Evolutionary conservation across 2,113 vertebrate genomes (phyloP), one percentile per base, ranked within the genome.

Genomic region (Poeciliopsis turrubarensis): DNA sequence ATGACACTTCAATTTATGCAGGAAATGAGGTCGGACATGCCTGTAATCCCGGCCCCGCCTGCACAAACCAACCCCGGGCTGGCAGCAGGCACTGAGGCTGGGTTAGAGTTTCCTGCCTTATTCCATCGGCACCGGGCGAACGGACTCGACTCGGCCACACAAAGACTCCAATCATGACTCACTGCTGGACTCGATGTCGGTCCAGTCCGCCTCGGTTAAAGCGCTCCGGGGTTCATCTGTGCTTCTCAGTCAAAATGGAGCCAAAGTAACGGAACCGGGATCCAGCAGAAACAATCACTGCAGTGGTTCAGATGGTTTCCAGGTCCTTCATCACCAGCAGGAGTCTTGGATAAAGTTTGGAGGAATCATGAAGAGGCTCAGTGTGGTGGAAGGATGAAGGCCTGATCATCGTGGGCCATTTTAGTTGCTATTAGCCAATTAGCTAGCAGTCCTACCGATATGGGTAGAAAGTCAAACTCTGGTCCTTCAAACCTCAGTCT

Each of bases 121-220:
- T 86, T 87, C 68, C 78, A 81, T 86, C 77, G 80, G 63, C 61
- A 72, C 60, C 54, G 47, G 77, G 69, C 78, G 76, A 88, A 86
- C 70, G 62, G 81, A 87, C 80, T 81, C 60, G 62, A 83, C 68
- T 34, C 65, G 31, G 75, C 41, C 74, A 79, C 78, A 80, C 67
- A 70, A 60, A 79, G 84, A 76, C 65, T 70, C 80, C 81, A 84
- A 74, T 85, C 77, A 86, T 81, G 78, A 91, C 84, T 87, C 80
- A 88, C 51, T 88, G 70, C 81, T 79, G 74, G 80, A 84, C 70
- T 79, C 82, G 79, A 80, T 87, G 87, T 91, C 80, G 87, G 34
- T 87, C 83, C 78, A 76, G 60, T 66, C 70, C 63, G 60, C 72
- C 81, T 82, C 62, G 80, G 41, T 80, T 69, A n/a, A 61, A 69